Evolutionary conservation across 1,140 invertebrate species (phyloP).

Genomic region (Vollenhovia emeryi): DNA sequence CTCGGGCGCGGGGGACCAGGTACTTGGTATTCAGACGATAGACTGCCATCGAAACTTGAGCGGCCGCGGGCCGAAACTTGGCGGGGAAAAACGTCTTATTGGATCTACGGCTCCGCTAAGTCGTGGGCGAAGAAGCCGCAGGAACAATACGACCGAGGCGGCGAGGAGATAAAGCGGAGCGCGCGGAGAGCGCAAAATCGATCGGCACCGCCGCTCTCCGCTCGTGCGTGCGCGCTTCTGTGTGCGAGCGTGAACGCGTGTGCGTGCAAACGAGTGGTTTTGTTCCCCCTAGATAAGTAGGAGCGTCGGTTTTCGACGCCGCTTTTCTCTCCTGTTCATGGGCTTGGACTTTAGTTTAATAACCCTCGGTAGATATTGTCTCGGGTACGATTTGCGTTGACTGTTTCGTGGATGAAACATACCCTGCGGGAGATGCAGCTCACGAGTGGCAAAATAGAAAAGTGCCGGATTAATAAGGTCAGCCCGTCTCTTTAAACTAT

Average conservation of each 20-base stretch:
- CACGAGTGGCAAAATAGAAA: background rate
- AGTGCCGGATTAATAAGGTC: background rate
- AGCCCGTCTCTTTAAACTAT: background rate
- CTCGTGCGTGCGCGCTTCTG: background rate
- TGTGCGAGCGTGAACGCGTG: background rate
- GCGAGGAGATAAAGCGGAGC: constrained; percentile 7
- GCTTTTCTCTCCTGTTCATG: background rate
- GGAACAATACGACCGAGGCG: constrained; percentile 32
- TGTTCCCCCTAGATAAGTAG: constrained; percentile 40
- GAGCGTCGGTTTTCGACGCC: constrained; percentile 23
- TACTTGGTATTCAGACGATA: constrained; percentile 79
- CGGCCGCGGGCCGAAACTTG: constrained; percentile 74
- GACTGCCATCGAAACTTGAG: constrained; percentile 79
- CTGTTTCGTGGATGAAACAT: background rate
- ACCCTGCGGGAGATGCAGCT: background rate
- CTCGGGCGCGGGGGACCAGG: constrained; percentile 21
- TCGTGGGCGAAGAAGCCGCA: constrained; percentile 28
- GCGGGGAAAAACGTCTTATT: constrained; percentile 75
- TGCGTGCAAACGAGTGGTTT: constrained; percentile 29
- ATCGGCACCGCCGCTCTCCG: constrained; percentile 12
- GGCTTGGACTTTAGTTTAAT: constrained; percentile 9
- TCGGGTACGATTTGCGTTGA: constrained; percentile 19
- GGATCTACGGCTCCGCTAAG: constrained; percentile 66
- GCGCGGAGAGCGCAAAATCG: constrained; percentile 42
- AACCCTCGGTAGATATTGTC: background rate